Evolutionary conservation across 2,888 invertebrate species (phyloP).

Genomic region (Lochmaea capreae): DNA sequence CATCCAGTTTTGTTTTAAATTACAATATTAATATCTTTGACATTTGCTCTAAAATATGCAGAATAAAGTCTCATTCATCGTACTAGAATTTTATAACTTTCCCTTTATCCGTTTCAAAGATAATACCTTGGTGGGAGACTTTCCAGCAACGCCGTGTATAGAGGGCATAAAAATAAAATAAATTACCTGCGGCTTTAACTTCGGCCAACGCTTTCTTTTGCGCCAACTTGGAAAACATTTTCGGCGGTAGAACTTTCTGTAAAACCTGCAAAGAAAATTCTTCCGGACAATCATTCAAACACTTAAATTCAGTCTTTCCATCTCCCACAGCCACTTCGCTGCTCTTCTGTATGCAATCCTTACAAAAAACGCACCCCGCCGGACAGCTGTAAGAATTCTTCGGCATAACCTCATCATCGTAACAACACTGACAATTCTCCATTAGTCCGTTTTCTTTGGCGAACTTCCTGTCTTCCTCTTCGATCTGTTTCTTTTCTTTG

Average conservation of each 20-base stretch:
- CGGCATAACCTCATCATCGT: constrained; percentile 67
- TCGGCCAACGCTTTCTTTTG: constrained; percentile 68
- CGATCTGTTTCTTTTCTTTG: constrained; percentile 46
- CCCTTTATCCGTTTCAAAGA: too few species aligned
- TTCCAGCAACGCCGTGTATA: too few species aligned
- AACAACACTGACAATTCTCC: constrained; percentile 69
- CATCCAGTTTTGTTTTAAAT: too few species aligned
- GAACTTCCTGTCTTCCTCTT: constrained; percentile 45
- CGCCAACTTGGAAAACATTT: constrained; percentile 66
- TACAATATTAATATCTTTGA: too few species aligned
- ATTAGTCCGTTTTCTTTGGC: constrained; percentile 63
- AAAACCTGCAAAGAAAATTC: constrained; percentile 60
- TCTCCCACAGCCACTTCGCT: constrained; percentile 63
- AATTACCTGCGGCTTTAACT: constrained; percentile 62
- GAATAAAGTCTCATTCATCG: too few species aligned
- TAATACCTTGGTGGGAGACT: too few species aligned
- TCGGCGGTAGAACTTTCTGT: constrained; percentile 61
- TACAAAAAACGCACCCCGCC: constrained; percentile 66
- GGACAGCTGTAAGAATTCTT: constrained; percentile 63
- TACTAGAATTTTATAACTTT: too few species aligned
- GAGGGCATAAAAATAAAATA: too few species aligned
- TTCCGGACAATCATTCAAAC: constrained; percentile 62
- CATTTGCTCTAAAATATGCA: too few species aligned
- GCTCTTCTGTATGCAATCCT: constrained; percentile 62
- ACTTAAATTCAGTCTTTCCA: constrained; percentile 63